A percentile compares a stretch with the other conserved stretches of the same genome.
Evolutionary conservation across 2,888 invertebrate genomes (phyloP).

Genomic region (Calliopum simillimum): DNA sequence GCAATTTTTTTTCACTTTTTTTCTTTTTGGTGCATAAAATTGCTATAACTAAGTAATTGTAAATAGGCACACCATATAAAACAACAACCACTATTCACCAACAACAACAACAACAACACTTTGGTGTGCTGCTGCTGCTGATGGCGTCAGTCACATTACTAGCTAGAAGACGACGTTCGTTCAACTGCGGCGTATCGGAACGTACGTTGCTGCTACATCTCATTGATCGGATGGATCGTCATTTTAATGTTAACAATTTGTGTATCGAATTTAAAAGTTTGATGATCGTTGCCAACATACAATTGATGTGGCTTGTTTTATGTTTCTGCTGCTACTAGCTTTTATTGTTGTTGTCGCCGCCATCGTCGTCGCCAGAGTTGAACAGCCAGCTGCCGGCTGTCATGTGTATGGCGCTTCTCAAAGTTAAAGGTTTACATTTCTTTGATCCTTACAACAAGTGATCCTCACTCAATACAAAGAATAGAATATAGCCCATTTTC

Average conservation of each 20-base stretch:
- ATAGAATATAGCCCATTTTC: no score
- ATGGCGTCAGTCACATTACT: conserved; percentile 16
- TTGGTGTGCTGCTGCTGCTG: neutral
- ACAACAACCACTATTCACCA: neutral
- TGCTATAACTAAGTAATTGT: conserved; percentile 27
- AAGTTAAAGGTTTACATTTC: no score
- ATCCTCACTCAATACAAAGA: no score
- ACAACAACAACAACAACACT: neutral
- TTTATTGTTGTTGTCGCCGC: neutral
- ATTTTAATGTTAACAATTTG: conserved; percentile 42
- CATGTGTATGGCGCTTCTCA: no score
- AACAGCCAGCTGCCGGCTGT: neutral
- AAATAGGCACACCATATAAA: conserved; percentile 17
- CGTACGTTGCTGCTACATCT: conserved; percentile 8
- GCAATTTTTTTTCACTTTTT: conserved; percentile 7
- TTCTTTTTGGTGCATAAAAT: conserved; percentile 28
- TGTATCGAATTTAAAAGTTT: conserved; percentile 15
- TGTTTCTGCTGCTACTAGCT: neutral
- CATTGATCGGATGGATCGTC: no score
- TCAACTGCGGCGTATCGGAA: neutral
- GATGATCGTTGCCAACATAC: neutral
- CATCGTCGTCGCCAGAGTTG: neutral
- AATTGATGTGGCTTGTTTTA: conserved; percentile 12
- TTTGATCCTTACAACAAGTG: no score
- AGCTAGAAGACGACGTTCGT: neutral